Base-by-base conservation (phyloP, 1,140 invertebrate species). In the Drosophila kurseongensis region DNA sequence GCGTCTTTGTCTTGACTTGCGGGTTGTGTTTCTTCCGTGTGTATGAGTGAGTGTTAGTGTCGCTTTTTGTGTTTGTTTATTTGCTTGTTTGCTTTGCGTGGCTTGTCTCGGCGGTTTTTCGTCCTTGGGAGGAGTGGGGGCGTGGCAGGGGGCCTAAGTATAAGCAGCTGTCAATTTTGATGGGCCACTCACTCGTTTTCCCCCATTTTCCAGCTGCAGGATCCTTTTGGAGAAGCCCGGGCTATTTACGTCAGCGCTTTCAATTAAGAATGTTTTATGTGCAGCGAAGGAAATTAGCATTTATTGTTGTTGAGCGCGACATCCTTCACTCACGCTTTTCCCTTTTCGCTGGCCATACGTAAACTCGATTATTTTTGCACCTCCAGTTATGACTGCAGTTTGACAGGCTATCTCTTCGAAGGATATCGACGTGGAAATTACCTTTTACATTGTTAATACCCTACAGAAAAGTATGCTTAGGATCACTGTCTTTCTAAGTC, bases 91-190 rank as follows among this genome's bases (percentile, higher is more conserved):
- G 82, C 67, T 44, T 56, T 77, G 38, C 52, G 73, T 36, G 66
- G 68, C 57, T 60, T 40, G 32, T 48, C 63, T 62, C 14, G 23
- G 42, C 29, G 62, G 45, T 61, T 41, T 41, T 45, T 18, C 14
- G 7, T 58, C 41, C 8, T 38, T 32, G 3, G 10, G 10, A 44
- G 55, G 54, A 27, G 29, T 27, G 61, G 2, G 29, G 9, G 29
- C 42, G 29, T 16, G n/a, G 12, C 12, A 54, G 5, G 13, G 35
- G 32, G 44, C 56, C 50, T 57, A 45, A 38, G 50, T 50, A 62
- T 72, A 76, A 83, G 83, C 68, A 86, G 84, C 83, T 88, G 79
- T 88, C 83, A 88, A 85, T 85, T 86, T 85, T 85, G 82, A 77
- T 67, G 72, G 32, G 48, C 13, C 54, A 63, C 52, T 41, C 56